Base-by-base conservation (phyloP, 2,797 vertebrate species). In the Diglossa cyanea region DNA sequence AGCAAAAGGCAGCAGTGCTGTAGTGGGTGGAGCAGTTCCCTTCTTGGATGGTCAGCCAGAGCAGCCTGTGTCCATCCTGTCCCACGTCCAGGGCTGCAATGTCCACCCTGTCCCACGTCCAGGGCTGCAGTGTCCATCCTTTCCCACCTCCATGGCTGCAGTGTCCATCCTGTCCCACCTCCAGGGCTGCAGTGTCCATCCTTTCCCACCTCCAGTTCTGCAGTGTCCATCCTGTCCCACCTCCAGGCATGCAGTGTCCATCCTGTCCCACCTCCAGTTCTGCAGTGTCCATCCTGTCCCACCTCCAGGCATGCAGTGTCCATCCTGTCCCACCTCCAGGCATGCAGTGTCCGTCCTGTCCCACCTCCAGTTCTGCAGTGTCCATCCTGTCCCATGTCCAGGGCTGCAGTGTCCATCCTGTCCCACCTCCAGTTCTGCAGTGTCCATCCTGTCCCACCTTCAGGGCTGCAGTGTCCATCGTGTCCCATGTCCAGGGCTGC, bases 21-120 rank as follows among this genome's bases (percentile, higher is more conserved):
- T 4, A 44, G 33, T 10, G 68, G 85, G 72, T 91, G 89, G 81
- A 89, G 86, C 55, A 40, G 68, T 83, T 95, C 85, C 60, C 53
- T 71, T 39, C 73, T 68, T 28, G 81, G 70, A 70, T 39, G 63
- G 35, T 48, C 55, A n/a, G 80, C 40, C 35, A 7, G 48, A 55
- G 67, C 21, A 76, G 10, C 51, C 11, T 6, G n/a, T 4, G 33
- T 62, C 35, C 28, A 11, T 72, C 79, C 44, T 20, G 13, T 67
- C n/a, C 63, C 30, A 54, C 13, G 24, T 44, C 71, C 71, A 74
- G 44, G 0, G 2, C 3, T 53, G 18, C 47, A 13, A 7, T 44
- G n/a, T 57, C 33, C 24, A 12, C 67, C 81, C 44, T 20, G 13
- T 68, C 31, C 66, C 31, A 60, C 9, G 25, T 45, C 65, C 10